Percentiles rank a stretch among this genome's conserved stretches.
Conservation (phyloP, 2,113 vertebrate genomes). For the Mormoops blainvillei region DNA sequence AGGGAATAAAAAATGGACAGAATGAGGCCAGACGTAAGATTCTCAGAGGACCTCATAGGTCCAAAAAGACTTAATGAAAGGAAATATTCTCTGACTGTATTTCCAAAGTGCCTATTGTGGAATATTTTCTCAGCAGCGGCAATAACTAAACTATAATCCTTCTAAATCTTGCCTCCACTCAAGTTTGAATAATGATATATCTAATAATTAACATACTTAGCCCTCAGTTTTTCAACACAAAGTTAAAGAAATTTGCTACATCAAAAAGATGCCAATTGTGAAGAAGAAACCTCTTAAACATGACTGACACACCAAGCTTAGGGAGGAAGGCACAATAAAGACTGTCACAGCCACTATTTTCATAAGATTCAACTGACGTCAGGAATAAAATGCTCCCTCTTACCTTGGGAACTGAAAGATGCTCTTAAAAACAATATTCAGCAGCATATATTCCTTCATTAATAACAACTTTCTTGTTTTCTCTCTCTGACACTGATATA, state of each 20-base stretch:
- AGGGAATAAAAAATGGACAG: slow-evolving; percentile 65
- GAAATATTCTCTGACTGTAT: slow-evolving; percentile 15
- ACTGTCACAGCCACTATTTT: not conserved
- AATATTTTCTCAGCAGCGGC: slow-evolving; percentile 37
- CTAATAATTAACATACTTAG: slow-evolving; percentile 25
- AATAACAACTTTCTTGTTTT: slow-evolving; percentile 1
- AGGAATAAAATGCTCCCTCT: not conserved
- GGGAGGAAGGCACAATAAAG: not conserved
- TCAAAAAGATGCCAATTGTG: not conserved
- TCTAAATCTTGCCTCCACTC: not conserved
- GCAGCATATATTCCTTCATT: slow-evolving; percentile 33
- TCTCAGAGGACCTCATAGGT: slow-evolving; percentile 29
- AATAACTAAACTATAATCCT: not conserved
- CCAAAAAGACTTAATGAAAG: slow-evolving; percentile 45
- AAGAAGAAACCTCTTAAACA: not conserved
- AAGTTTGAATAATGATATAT: slow-evolving; percentile 34
- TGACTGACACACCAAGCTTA: not conserved
- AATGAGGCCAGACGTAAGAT: slow-evolving; percentile 65
- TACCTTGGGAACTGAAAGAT: not conserved
- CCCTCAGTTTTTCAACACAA: slow-evolving; percentile 27
- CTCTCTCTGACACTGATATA: slow-evolving; percentile 24
- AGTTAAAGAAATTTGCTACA: slow-evolving; percentile 19
- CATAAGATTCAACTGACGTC: not conserved
- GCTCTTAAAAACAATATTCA: slow-evolving; percentile 25
- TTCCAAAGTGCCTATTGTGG: not conserved